These are phyloP conservation scores for Coecobrya sp. DNA, from an alignment of 2,888 invertebrate genomes.

Conservation along the genomic window DNA sequence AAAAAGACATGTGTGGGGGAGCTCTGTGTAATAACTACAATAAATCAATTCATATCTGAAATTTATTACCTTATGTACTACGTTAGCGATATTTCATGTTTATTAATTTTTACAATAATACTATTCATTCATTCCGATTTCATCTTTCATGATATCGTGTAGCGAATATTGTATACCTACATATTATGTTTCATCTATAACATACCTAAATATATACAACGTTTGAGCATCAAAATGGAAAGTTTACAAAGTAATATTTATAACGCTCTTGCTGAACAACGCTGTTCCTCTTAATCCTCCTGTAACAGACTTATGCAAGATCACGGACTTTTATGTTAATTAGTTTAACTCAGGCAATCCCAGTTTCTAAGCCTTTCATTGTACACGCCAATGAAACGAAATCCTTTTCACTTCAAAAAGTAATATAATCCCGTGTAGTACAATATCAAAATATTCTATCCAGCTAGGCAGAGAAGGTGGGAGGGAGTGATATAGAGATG, in stretches of 20 bases:
- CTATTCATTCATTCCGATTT: slow-evolving; percentile 27
- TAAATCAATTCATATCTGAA: slow-evolving; percentile 55
- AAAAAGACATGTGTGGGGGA: not conserved
- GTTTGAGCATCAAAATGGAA: not conserved
- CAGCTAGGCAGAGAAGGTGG: not conserved
- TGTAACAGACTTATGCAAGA: slow-evolving; percentile 63
- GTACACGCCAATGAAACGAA: slow-evolving; percentile 6
- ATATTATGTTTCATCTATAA: not conserved
- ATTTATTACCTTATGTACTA: slow-evolving; percentile 32
- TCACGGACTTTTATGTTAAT: slow-evolving; percentile 72
- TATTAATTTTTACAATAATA: slow-evolving; percentile 39
- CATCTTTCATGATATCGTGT: not conserved
- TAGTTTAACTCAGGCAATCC: slow-evolving; percentile 32
- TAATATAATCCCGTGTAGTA: not conserved
- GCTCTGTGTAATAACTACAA: slow-evolving; percentile 2
- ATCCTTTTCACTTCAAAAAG: not conserved
- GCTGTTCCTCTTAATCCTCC: slow-evolving; percentile 17
- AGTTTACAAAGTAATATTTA: slow-evolving; percentile 17
- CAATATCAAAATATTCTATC: not conserved
- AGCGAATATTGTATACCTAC: too few relatives aligned
- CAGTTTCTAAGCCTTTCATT: slow-evolving; percentile 17
- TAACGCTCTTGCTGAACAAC: not conserved
- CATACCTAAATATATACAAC: not conserved
- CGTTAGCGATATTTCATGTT: slow-evolving; percentile 10
- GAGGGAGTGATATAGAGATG: not conserved